Conservation (phyloP, 2,888 invertebrate species). For the Heteromyza rotundicornis region DNA sequence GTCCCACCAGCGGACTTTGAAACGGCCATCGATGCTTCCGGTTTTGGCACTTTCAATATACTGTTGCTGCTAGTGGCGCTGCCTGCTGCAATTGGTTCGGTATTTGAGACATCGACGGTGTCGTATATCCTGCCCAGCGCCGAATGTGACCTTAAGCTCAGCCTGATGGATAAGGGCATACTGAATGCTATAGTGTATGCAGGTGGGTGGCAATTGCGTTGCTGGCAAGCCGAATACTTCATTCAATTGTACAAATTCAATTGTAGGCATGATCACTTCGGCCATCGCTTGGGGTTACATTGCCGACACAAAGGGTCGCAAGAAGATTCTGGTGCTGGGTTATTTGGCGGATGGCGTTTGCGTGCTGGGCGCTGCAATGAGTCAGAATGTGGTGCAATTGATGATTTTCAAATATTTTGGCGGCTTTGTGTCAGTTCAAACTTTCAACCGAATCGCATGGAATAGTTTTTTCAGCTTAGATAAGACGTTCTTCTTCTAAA, state of each 20-base stretch:
- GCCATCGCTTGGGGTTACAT: conserved; percentile 79
- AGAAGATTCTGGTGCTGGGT: conserved; percentile 71
- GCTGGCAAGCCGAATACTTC: too few relatives aligned
- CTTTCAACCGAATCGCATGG: too few relatives aligned
- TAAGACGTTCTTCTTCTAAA: too few relatives aligned
- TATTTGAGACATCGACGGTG: conserved; percentile 73
- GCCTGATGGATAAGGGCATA: conserved; percentile 72
- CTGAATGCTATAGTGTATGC: conserved; percentile 74
- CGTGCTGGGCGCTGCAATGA: conserved; percentile 69
- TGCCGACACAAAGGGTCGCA: conserved; percentile 75
- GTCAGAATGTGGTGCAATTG: conserved; percentile 70
- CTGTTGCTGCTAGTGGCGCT: conserved; percentile 67
- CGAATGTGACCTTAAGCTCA: conserved; percentile 74
- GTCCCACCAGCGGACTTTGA: conserved; percentile 79
- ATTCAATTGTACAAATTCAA: background rate
- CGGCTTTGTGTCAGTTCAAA: conserved; percentile 72
- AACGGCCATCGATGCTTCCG: conserved; percentile 71
- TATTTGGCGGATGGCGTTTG: conserved; percentile 69
- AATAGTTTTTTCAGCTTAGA: too few relatives aligned
- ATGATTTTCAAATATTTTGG: conserved; percentile 73
- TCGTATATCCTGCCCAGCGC: conserved; percentile 76
- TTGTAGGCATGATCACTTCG: conserved; percentile 73
- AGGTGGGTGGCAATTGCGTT: too few relatives aligned
- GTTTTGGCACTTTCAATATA: conserved; percentile 75
- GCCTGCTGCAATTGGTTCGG: conserved; percentile 71